Conservation (phyloP, 2,113 vertebrate genomes). For the Parotia lawesii region DNA sequence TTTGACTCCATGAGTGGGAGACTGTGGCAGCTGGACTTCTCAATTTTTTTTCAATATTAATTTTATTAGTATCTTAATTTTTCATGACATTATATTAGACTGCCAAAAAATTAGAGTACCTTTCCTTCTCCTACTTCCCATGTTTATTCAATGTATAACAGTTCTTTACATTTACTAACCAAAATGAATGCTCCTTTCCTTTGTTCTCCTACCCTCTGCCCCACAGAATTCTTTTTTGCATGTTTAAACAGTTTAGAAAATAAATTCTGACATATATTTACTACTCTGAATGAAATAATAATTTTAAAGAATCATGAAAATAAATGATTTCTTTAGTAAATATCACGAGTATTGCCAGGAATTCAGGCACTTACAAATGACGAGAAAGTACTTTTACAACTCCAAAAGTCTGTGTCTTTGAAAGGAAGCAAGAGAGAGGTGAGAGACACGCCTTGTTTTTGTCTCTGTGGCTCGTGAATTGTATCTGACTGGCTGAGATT, state of each 20-base stretch:
- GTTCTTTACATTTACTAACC: not conserved
- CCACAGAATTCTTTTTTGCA: not conserved
- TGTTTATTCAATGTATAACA: not conserved
- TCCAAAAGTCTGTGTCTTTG: not conserved
- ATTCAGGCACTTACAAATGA: not conserved
- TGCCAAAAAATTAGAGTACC: not conserved
- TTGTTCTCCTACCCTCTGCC: not conserved
- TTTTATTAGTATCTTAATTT: not conserved
- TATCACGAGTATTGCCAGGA: not conserved
- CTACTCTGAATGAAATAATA: not conserved
- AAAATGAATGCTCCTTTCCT: not conserved
- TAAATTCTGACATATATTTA: not conserved
- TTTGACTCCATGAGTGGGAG: not conserved
- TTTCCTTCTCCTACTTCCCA: not conserved
- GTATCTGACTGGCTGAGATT: not conserved
- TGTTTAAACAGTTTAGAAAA: not conserved
- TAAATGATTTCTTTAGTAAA: not conserved
- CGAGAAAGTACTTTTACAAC: not conserved
- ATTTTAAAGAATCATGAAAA: not conserved
- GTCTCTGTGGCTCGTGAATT: not conserved
- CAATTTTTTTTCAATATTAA: not conserved
- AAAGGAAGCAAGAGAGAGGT: not conserved
- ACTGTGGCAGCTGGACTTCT: not conserved
- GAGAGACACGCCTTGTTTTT: not conserved
- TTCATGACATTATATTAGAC: not conserved